Evolutionary conservation across 2,113 vertebrate genomes (phyloP).

Genomic region (Ceyx cyanopectus): DNA sequence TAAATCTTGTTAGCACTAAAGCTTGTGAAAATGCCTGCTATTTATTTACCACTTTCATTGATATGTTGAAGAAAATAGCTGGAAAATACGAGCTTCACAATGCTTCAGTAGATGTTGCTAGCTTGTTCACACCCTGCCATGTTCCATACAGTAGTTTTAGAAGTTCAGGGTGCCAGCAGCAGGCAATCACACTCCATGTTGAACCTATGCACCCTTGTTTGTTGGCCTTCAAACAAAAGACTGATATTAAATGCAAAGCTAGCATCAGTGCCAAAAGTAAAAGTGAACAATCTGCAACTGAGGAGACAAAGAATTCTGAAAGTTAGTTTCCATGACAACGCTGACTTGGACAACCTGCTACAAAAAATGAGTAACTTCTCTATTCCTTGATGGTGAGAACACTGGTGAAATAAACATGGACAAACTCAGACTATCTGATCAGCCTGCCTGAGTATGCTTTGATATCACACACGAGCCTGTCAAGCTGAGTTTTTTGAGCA

Average conservation of each 20-base stretch:
- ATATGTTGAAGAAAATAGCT: constrained; percentile 18
- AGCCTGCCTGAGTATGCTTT: not conserved
- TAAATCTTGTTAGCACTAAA: constrained; percentile 13
- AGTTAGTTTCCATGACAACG: not conserved
- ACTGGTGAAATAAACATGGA: not conserved
- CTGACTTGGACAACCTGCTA: not conserved
- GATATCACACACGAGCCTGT: not conserved
- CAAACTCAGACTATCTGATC: not conserved
- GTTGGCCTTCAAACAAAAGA: not conserved
- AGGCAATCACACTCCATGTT: not conserved
- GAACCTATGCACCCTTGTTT: not conserved
- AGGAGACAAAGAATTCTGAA: not conserved
- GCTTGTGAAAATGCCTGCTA: not conserved
- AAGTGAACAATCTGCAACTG: not conserved
- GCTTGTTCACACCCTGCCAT: not conserved
- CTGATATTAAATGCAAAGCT: not conserved
- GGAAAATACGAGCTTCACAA: constrained; percentile 15
- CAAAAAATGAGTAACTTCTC: not conserved
- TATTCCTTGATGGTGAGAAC: not conserved
- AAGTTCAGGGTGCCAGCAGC: not conserved
- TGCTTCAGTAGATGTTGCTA: not conserved
- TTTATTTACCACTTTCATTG: constrained; percentile 7
- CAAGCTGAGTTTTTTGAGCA: not conserved
- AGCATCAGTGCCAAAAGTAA: not conserved
- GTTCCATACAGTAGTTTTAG: not conserved